Percentiles rank a stretch among this genome's conserved stretches.
Conservation (phyloP, 2,797 vertebrate genomes). For the Typhlichthys eigenmanni region DNA sequence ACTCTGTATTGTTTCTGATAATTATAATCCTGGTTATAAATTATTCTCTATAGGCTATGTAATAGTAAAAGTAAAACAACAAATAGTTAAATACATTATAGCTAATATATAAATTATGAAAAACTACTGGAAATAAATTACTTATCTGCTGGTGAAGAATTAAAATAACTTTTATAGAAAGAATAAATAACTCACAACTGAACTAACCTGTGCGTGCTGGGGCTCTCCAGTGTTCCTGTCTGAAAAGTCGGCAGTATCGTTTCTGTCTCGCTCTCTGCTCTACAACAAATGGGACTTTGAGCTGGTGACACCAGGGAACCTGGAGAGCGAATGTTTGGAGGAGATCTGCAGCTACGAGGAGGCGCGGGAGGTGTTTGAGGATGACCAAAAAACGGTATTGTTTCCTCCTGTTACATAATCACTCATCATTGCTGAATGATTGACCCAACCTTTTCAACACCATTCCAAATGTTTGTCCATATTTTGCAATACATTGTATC, state of each 20-base stretch:
- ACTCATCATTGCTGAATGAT: background rate
- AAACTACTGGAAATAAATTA: background rate
- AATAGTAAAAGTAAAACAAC: no score
- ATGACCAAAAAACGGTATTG: constrained; percentile 71
- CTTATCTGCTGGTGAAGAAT: background rate
- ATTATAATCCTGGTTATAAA: no score
- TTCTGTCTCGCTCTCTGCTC: constrained; percentile 81
- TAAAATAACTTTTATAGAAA: background rate
- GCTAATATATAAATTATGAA: background rate
- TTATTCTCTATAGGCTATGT: no score
- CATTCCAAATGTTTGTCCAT: no score
- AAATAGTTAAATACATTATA: no score
- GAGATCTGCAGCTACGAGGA: constrained; percentile 87
- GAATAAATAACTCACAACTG: background rate
- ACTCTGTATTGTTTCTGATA: background rate
- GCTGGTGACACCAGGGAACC: constrained; percentile 66
- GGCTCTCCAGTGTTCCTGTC: constrained; percentile 69
- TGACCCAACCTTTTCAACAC: background rate
- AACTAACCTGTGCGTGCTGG: constrained; percentile 10
- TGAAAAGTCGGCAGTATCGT: constrained; percentile 68
- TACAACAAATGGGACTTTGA: constrained; percentile 91
- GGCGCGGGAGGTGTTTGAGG: constrained; percentile 84
- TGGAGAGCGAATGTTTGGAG: constrained; percentile 84
- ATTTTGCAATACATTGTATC: no score
- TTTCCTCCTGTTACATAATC: background rate